Conservation (phyloP, 1,140 invertebrate species). For the Oedothorax gibbosus region DNA sequence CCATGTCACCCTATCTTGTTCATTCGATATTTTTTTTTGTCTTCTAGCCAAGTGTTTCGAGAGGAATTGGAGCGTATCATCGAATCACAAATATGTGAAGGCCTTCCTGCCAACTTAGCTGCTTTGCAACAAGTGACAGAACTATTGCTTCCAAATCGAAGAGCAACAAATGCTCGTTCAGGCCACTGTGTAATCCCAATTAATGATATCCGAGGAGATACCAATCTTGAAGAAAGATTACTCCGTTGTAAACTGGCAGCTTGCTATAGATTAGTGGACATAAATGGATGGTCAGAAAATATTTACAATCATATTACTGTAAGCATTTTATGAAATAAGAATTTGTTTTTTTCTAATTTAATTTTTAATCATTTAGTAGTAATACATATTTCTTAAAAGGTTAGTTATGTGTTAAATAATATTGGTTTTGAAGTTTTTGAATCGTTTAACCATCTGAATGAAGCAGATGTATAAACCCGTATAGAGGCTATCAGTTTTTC, state of each 20-base stretch:
- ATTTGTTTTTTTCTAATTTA: not conserved
- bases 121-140: conserved; percentile 82
- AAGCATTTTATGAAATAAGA: conserved; percentile 64
- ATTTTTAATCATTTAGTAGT: not conserved
- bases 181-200: conserved; percentile 87
- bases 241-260: conserved; percentile 96
- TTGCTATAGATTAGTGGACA: conserved; percentile 93
- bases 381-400: no score
- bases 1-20: no score
- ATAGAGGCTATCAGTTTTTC: no score
- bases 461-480: no score
- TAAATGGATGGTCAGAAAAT: conserved; percentile 95
- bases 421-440: no score
- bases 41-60: conserved; percentile 86
- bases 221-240: conserved; percentile 94
- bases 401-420: no score
- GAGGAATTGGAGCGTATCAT: conserved; percentile 98
- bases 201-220: conserved; percentile 96
- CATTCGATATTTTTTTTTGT: not conserved
- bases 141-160: conserved; percentile 62
- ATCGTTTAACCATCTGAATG: no score
- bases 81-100: conserved; percentile 88
- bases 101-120: conserved; percentile 80
- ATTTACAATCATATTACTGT: conserved; percentile 83
- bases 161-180: conserved; percentile 53